Conservation (phyloP, 2,888 invertebrate species). For the Dynastes maya region DNA sequence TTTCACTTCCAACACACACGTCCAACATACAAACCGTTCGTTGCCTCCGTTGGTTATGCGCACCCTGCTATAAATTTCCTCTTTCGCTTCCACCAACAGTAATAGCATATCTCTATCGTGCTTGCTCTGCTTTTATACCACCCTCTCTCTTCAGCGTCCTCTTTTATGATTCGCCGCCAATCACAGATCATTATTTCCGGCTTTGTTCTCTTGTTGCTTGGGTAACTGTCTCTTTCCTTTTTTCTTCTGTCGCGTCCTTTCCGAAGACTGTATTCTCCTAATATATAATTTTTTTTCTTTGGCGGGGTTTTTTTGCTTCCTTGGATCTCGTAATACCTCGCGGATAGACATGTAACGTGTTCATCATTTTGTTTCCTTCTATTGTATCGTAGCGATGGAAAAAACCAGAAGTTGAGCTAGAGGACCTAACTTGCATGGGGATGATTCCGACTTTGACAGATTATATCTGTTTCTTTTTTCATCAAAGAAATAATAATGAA, state of each 20-base stretch:
- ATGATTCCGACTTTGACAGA: too few relatives aligned
- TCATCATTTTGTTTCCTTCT: too few relatives aligned
- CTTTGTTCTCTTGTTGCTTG: slow-evolving; percentile 43
- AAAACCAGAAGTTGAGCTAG: too few relatives aligned
- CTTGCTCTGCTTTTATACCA: slow-evolving; percentile 16
- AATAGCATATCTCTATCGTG: neutral
- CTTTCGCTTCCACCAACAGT: neutral
- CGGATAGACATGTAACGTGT: too few relatives aligned
- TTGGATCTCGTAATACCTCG: too few relatives aligned
- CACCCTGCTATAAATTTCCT: slow-evolving; percentile 14
- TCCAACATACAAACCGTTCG: slow-evolving; percentile 42
- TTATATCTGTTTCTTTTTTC: too few relatives aligned
- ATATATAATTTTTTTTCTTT: too few relatives aligned
- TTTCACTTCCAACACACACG: slow-evolving; percentile 51
- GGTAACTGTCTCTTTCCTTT: slow-evolving; percentile 14
- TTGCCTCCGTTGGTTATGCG: slow-evolving; percentile 46
- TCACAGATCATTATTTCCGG: slow-evolving; percentile 45
- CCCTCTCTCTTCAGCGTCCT: slow-evolving; percentile 28
- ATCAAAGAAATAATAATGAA: too few relatives aligned
- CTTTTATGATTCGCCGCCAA: slow-evolving; percentile 45
- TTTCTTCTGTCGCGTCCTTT: neutral
- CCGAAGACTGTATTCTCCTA: too few relatives aligned
- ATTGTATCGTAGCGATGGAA: too few relatives aligned
- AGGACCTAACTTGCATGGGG: too few relatives aligned
- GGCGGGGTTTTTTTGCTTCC: too few relatives aligned